Evolutionary conservation across 64 coral and sea anemone species (phyloP).

Genomic region (Dendrophyllia cribrosa): DNA sequence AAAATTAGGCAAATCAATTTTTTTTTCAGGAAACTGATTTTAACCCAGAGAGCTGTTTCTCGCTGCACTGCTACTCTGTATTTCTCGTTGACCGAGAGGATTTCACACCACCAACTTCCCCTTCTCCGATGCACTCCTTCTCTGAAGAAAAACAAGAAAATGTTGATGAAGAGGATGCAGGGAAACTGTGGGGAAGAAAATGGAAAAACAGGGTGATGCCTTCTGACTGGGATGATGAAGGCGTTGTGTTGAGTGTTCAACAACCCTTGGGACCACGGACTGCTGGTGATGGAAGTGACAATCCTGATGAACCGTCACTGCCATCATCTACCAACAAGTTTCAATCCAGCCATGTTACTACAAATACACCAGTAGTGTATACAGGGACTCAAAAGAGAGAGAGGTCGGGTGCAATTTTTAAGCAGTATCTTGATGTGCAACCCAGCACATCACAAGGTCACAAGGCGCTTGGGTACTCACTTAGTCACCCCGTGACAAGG

Average conservation of each 20-base stretch:
- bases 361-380: not conserved
- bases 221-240: not conserved
- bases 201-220: not conserved
- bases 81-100: conserved; percentile 2
- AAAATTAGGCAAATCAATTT: not conserved
- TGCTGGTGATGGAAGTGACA: conserved; percentile 63
- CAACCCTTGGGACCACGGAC: conserved; percentile 13
- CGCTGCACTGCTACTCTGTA: not conserved
- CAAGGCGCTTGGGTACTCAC: not conserved
- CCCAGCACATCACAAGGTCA: not conserved
- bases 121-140: not conserved
- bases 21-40: conserved; percentile 12
- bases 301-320: conserved; percentile 37
- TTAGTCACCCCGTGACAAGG: not conserved
- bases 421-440: not conserved
- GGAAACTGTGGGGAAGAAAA: not conserved
- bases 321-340: not conserved
- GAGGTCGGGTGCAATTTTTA: not conserved
- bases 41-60: not conserved
- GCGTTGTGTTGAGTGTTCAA: not conserved
- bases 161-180: not conserved
- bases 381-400: not conserved
- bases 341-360: not conserved
- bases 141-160: conserved; percentile 11
- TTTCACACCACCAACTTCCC: not conserved